These are phyloP conservation scores for Propithecus deckenii DNA, from an alignment of 2,797 vertebrate species.

Conservation along the genomic window DNA sequence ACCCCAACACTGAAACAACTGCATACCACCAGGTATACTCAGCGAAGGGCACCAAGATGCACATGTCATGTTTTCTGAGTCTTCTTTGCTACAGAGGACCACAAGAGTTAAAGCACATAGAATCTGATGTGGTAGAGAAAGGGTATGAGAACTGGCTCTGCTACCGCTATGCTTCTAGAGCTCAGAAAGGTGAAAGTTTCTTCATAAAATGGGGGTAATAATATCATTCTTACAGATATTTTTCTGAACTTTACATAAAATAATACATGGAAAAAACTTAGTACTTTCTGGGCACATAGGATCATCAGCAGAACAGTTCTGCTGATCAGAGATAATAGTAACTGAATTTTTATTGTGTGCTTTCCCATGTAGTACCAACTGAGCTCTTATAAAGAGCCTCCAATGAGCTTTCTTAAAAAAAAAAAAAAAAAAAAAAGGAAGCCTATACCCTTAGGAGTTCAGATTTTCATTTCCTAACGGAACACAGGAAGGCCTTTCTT, in stretches of 20 bases:
- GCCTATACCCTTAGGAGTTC: neutral
- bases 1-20: neutral
- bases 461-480: neutral
- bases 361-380: neutral
- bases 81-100: neutral
- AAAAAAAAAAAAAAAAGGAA: neutral
- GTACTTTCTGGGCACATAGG: neutral
- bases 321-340: neutral
- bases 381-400: neutral
- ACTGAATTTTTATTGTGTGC: neutral
- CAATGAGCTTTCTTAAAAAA: neutral
- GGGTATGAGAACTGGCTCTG: neutral
- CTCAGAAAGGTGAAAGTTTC: neutral
- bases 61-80: neutral
- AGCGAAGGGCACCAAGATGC: neutral
- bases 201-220: neutral
- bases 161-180: neutral
- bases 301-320: neutral
- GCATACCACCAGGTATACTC: neutral
- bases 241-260: conserved; percentile 29
- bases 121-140: neutral
- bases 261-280: neutral
- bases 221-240: neutral
- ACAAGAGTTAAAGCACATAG: neutral
- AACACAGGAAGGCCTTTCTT: neutral